Evolutionary conservation across 2,797 vertebrate genomes (phyloP), one percentile per base, ranked within the genome.

Genomic region (Novumbra hubbsi): DNA sequence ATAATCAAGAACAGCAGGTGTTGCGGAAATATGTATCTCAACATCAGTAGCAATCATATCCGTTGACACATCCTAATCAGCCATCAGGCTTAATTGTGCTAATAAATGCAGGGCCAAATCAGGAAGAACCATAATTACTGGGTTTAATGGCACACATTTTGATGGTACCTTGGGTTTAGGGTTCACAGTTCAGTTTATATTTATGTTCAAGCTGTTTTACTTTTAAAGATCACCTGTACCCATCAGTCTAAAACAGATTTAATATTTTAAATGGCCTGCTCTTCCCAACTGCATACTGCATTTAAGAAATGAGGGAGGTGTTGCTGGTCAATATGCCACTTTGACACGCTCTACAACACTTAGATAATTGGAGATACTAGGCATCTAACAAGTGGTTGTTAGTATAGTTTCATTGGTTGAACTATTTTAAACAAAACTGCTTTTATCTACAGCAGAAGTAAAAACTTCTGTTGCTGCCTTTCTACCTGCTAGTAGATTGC

Each of bases 51-150:
- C 90, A 94, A 94, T 94, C 91, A 94, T 93, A 89, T 88, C 91
- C 82, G 92, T 93, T 91, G 90, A 92, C 90, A 87, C 86, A 86
- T 89, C 86, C 89, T 91, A 93, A 94, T 94, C 88, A 93, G 92
- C 93, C 93, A 95, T 94, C 93, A 93, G 89, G 83, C 84, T 84
- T 91, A 93, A 94, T 93, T 92, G 92, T 92, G 79, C 89, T 92
- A 93, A 93, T 92, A 92, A 92, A 86, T 90, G 89, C 89, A 91
- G 91, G 88, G 85, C 84, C 82, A 88, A 87, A 81, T 90, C 87
- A 81, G 91, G 90, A 93, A 83, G 88, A 87, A 81, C 89, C 88
- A 81, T 91, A 90, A 94, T 93, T 92, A 91, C 90, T 83, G 72
- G 78, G 81, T 64, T 81, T 83, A 48, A 63, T 38, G 69, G 48